Evolutionary conservation across 2,888 invertebrate species (phyloP).

Genomic region (Suillia variegata): DNA sequence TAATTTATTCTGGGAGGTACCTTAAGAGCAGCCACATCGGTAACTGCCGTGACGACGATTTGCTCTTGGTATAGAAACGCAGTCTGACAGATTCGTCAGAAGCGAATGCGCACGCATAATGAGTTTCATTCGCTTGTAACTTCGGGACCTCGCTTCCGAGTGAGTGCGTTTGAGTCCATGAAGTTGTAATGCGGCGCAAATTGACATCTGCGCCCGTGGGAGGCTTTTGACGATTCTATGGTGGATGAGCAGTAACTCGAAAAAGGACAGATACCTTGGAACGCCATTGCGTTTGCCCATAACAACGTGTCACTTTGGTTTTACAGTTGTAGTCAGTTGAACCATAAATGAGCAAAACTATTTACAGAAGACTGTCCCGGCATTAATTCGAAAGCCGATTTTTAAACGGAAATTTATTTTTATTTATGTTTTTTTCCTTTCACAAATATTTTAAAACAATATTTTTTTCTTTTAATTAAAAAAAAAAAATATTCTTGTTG

Average conservation of each 20-base stretch:
- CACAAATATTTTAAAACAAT: too few relatives aligned
- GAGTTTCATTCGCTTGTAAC: too few relatives aligned
- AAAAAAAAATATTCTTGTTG: too few relatives aligned
- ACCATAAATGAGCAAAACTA: neutral
- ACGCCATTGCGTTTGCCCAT: neutral
- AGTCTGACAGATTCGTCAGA: neutral
- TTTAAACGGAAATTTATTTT: neutral
- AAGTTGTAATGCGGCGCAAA: neutral
- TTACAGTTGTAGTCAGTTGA: neutral
- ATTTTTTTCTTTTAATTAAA: too few relatives aligned
- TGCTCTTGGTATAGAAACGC: neutral
- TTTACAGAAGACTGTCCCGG: neutral
- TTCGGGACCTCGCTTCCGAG: too few relatives aligned
- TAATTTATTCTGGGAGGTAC: neutral
- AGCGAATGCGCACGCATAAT: slow-evolving; percentile 1
- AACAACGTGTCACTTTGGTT: slow-evolving; percentile 1
- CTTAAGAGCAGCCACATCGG: neutral
- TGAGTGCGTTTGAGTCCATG: too few relatives aligned
- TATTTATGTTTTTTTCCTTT: too few relatives aligned
- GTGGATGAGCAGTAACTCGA: neutral
- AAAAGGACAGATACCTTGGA: neutral
- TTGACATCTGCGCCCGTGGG: slow-evolving; percentile 4
- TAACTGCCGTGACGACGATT: neutral
- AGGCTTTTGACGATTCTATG: neutral
- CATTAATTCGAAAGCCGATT: neutral